phyloP scores from a whole-genome alignment of 2,888 invertebrate genomes.

The Spatulosminthurus flaviceps region DNA sequence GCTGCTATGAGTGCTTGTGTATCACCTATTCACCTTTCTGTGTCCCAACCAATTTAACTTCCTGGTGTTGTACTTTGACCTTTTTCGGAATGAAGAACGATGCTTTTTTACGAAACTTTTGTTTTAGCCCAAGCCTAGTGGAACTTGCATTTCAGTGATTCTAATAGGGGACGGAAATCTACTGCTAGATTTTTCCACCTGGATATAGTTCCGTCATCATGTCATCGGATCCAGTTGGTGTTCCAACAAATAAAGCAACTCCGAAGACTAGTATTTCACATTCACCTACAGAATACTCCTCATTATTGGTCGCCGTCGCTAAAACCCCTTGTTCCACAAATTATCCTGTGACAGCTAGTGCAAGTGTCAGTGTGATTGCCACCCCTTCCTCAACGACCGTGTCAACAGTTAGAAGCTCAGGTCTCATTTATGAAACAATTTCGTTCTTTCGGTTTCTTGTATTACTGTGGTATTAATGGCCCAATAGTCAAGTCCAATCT shows the following conservation, averaged over 20 bases:
- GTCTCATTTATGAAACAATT: conserved; percentile 34
- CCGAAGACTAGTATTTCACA: conserved; percentile 57
- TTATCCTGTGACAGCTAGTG: background rate
- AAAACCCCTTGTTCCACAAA: conserved; percentile 6
- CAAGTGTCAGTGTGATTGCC: conserved; percentile 27
- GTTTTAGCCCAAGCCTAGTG: no score
- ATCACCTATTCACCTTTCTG: no score
- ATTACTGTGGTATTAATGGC: background rate
- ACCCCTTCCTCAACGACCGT: conserved; percentile 35
- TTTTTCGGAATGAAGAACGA: background rate
- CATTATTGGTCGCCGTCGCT: background rate
- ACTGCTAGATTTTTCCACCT: background rate
- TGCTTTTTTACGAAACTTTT: background rate
- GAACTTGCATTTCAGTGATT: no score
- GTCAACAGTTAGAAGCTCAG: conserved; percentile 36
- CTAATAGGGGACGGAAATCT: background rate
- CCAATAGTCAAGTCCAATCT: no score
- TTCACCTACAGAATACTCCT: conserved; percentile 37
- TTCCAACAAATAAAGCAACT: conserved; percentile 51
- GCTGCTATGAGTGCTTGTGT: no score
- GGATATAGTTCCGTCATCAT: conserved; percentile 1
- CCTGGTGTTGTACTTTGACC: no score
- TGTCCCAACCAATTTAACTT: background rate
- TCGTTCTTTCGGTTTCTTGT: background rate
- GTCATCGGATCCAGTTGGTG: conserved; percentile 54